Evolutionary conservation across 2,888 invertebrate genomes (phyloP), one percentile per base, ranked within the genome.

Genomic region (Trissoscelio sp.): DNA sequence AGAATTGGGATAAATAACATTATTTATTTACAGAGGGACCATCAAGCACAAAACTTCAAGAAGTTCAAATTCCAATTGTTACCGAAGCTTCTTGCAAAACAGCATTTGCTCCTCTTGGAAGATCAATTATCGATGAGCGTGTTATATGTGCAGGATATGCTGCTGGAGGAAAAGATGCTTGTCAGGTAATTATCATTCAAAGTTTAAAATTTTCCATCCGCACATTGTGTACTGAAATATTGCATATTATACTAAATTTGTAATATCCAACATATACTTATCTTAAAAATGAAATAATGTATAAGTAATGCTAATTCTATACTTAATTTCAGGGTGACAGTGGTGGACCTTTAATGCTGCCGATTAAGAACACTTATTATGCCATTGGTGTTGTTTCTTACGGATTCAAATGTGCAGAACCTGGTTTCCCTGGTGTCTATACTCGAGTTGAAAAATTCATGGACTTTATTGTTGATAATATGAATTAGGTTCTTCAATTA

Each of bases 261-360:
- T 3, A 46, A 14, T 12, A 46, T 28, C 28, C 28, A 28, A 28
- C 6, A 28, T 28, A 5, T 28, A 3, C 28, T 28, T 28, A 28
- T 5, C 3, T 5, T 28, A 28, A 5, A 28, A 3, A 28, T 28
- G 3, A 28, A 5, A 28, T 5, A 28, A 28, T 28, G 28, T 28
- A 28, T 5, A 28, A 28, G 3, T 3, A 28, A 28, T 28, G 28
- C 28, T 5, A 28, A 28, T 5, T 28, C 28, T 28, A 28, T 6
- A 28, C 3, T 28, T 28, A 5, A 5, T 28, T 39, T 58, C 22
- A 91, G 91, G 91, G 96, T 0, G 97, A 97, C 92, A 96, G 96
- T 55, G 97, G 97, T 0, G 97, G 97, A 2, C 96, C 97, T 0
- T 91, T 97, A 11, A 95, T 96, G 95, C 93, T 91, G 51, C 92